phyloP scores from a whole-genome alignment of 2,888 invertebrate species.

The Lepetodrilus schrolli region DNA sequence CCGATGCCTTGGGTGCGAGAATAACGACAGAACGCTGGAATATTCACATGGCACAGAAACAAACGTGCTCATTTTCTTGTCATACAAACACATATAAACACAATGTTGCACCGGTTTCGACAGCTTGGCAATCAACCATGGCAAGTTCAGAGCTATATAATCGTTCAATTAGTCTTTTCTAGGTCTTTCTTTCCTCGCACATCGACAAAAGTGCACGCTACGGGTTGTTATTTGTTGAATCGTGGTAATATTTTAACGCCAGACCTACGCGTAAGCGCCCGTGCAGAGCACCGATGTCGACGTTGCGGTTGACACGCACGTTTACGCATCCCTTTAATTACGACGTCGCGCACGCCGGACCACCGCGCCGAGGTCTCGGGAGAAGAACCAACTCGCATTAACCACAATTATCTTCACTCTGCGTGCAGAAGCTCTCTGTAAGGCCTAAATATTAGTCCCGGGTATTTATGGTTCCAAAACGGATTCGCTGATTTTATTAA shows the following conservation, averaged over 20 bases:
- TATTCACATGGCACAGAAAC: too few species aligned
- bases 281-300: too few species aligned
- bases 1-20: too few species aligned
- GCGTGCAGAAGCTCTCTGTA: conserved; percentile 3
- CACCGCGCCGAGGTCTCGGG: neutral
- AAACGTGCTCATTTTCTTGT: neutral
- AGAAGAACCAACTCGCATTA: neutral
- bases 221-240: conserved; percentile 5
- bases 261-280: neutral
- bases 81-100: conserved; percentile 2
- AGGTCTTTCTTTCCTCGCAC: neutral
- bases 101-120: neutral
- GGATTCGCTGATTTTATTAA: conserved; percentile 34
- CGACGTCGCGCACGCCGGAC: neutral
- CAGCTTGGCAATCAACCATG: conserved; percentile 1
- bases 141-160: conserved; percentile 6
- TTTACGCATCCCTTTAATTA: conserved; percentile 23
- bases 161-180: conserved; percentile 23
- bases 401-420: conserved; percentile 23
- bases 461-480: conserved; percentile 32
- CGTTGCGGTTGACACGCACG: neutral
- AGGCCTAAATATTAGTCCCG: conserved; percentile 28
- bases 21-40: too few species aligned
- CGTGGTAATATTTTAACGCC: conserved; percentile 22
- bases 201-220: conserved; percentile 8